These are phyloP conservation scores for Atherix ibis DNA, from an alignment of 2,888 invertebrate species.

Conservation along the genomic window DNA sequence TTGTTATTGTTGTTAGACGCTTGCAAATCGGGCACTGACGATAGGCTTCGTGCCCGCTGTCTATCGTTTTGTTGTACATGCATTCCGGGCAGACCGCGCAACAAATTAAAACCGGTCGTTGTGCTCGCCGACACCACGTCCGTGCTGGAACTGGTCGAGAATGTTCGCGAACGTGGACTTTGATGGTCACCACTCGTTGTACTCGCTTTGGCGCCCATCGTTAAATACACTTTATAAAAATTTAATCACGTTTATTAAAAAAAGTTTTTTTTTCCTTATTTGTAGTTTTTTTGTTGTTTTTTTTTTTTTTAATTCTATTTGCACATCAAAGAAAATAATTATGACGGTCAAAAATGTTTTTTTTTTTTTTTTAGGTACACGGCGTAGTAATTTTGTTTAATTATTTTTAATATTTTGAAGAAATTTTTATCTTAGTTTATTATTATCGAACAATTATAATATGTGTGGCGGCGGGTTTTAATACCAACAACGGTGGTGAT, in stretches of 20 bases:
- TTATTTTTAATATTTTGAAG: too few relatives aligned
- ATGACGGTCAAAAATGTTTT: too few relatives aligned
- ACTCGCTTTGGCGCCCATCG: constrained; percentile 80
- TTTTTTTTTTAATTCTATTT: neutral
- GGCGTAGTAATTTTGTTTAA: too few relatives aligned
- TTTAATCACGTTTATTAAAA: too few relatives aligned
- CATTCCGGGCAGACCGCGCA: constrained; percentile 55
- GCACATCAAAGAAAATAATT: too few relatives aligned
- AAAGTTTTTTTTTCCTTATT: neutral
- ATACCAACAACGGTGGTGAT: too few relatives aligned
- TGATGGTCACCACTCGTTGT: constrained; percentile 49
- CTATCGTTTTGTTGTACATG: constrained; percentile 55
- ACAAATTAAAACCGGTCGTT: constrained; percentile 47
- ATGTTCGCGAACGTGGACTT: constrained; percentile 57
- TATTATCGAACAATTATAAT: too few relatives aligned
- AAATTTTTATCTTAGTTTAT: too few relatives aligned
- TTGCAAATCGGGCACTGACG: constrained; percentile 64
- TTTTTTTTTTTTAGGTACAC: too few relatives aligned
- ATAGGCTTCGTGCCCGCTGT: constrained; percentile 67
- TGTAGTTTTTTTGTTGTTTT: too few relatives aligned
- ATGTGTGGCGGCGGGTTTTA: too few relatives aligned
- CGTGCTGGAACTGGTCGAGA: constrained; percentile 56
- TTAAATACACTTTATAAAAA: too few relatives aligned
- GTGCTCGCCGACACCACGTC: constrained; percentile 40
- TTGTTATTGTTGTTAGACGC: constrained; percentile 20